These are phyloP conservation scores for Sebastes matsubarae DNA, from an alignment of 2,797 vertebrate species.

Conservation along the genomic window DNA sequence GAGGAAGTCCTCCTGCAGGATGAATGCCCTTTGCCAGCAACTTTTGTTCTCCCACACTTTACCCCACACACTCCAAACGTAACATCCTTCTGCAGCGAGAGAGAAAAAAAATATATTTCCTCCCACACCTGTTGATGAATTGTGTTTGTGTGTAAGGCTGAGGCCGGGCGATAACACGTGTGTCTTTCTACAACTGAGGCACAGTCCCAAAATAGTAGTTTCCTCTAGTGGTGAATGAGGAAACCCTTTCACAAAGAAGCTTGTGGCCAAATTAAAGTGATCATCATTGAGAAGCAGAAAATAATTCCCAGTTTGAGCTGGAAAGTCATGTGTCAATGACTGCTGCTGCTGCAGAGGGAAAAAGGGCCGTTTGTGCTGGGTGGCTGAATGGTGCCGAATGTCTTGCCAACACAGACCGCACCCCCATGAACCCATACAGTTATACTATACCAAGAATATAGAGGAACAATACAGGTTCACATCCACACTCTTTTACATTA, in stretches of 20 bases:
- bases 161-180: slow-evolving; percentile 42
- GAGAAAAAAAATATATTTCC: slow-evolving; percentile 35
- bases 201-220: slow-evolving; percentile 48
- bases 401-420: slow-evolving; percentile 15
- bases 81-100: slow-evolving; percentile 60
- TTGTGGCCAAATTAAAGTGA: slow-evolving; percentile 59
- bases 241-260: slow-evolving; percentile 53
- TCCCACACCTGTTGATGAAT: slow-evolving; percentile 79
- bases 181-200: slow-evolving; percentile 54
- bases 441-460: slow-evolving; percentile 8
- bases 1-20: slow-evolving; percentile 62
- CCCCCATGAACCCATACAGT: slow-evolving; percentile 12
- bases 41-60: slow-evolving; percentile 74
- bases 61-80: slow-evolving; percentile 63
- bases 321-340: slow-evolving; percentile 63
- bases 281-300: slow-evolving; percentile 57
- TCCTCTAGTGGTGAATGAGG: slow-evolving; percentile 59
- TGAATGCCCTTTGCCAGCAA: slow-evolving; percentile 65
- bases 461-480: background rate
- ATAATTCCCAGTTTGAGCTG: slow-evolving; percentile 50
- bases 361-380: slow-evolving; percentile 46
- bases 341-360: slow-evolving; percentile 12
- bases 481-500: background rate
- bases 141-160: slow-evolving; percentile 58
- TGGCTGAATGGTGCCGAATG: slow-evolving; percentile 31